Conservation (phyloP, 2,113 vertebrate species). For the Condylura cristata region DNA sequence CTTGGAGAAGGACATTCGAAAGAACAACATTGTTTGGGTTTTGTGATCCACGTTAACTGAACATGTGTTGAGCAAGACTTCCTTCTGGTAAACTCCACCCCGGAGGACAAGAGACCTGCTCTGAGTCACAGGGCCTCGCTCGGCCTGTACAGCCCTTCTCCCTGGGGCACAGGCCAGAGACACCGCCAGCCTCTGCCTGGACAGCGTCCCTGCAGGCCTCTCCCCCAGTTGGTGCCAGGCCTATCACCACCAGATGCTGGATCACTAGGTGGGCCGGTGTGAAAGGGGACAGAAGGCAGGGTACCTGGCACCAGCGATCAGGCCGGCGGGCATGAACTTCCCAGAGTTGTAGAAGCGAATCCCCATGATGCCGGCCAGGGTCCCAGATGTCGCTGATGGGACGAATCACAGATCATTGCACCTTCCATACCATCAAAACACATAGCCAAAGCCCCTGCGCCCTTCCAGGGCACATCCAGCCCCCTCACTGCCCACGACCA, state of each 20-base stretch:
- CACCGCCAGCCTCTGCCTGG: too few relatives aligned
- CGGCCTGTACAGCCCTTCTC: too few relatives aligned
- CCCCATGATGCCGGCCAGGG: conserved; percentile 93
- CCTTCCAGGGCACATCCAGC: background rate
- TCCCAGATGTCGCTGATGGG: conserved; percentile 91
- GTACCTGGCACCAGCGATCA: conserved; percentile 95
- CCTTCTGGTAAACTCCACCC: background rate
- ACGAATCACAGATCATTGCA: background rate
- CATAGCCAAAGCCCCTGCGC: background rate
- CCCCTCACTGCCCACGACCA: too few relatives aligned
- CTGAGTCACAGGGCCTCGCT: too few relatives aligned
- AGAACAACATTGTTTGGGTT: background rate
- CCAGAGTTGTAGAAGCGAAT: conserved; percentile 94
- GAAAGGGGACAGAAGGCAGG: background rate
- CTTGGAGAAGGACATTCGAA: background rate
- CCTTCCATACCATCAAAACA: fast-evolving
- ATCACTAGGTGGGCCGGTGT: too few relatives aligned
- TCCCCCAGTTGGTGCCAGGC: too few relatives aligned
- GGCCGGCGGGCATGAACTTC: conserved; percentile 97
- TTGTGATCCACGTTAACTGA: background rate
- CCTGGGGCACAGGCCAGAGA: too few relatives aligned
- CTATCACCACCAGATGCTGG: too few relatives aligned
- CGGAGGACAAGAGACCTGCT: background rate
- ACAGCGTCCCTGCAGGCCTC: too few relatives aligned
- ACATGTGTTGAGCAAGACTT: background rate